These are phyloP conservation scores for Hyla sarda DNA, from an alignment of 2,113 vertebrate species.

Conservation along the genomic window DNA sequence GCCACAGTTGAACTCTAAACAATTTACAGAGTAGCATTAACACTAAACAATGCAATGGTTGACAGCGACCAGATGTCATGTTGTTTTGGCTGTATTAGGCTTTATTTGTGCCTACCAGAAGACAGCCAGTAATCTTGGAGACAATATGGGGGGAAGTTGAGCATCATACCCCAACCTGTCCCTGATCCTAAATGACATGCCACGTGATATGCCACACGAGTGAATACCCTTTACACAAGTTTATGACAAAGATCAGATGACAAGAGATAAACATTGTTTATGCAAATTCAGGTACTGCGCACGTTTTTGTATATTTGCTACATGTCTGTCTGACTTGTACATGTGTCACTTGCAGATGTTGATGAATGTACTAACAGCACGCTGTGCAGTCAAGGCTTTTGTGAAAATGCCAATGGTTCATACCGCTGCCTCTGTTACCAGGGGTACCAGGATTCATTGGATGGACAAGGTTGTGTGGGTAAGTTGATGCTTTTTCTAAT, in stretches of 20 bases:
- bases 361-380: slow-evolving; percentile 91
- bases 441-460: slow-evolving; percentile 85
- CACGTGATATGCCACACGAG: no score
- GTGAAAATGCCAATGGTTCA: slow-evolving; percentile 91
- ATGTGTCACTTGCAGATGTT: slow-evolving; percentile 80
- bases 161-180: no score
- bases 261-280: background rate
- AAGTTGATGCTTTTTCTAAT: slow-evolving; percentile 64
- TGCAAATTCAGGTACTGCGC: background rate
- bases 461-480: slow-evolving; percentile 89
- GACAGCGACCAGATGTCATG: no score
- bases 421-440: slow-evolving; percentile 93
- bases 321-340: slow-evolving; percentile 63
- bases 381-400: slow-evolving; percentile 85
- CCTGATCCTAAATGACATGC: no score
- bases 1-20: no score
- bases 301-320: slow-evolving; percentile 54
- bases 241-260: background rate
- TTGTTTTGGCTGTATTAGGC: no score
- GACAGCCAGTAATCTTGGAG: no score
- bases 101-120: no score
- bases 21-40: no score
- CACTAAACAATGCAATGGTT: no score
- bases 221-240: no score
- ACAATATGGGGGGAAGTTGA: no score